These are phyloP conservation scores for Ceratoteleas bidentatus DNA, from an alignment of 1,140 invertebrate species.

Conservation along the genomic window DNA sequence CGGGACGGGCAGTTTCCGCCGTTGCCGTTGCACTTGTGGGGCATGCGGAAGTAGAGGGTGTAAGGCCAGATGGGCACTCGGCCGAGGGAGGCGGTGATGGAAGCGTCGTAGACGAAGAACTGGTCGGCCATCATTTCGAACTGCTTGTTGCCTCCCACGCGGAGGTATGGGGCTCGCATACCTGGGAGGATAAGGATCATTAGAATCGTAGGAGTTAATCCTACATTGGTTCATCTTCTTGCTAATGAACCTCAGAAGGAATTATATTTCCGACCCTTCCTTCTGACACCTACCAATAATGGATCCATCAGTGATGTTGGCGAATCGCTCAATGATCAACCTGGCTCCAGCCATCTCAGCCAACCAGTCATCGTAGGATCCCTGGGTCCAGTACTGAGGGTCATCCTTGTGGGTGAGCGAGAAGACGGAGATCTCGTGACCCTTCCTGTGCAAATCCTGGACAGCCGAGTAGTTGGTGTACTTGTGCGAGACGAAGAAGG, in stretches of 20 bases:
- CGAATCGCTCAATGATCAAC: slow-evolving; percentile 93
- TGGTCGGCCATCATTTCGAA: slow-evolving; percentile 99
- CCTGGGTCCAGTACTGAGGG: slow-evolving; percentile 93
- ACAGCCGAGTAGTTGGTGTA: slow-evolving; percentile 98
- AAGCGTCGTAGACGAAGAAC: slow-evolving; percentile 97
- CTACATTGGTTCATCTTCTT: too few species aligned
- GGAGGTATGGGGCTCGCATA: slow-evolving; percentile 94
- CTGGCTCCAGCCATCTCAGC: slow-evolving; percentile 97
- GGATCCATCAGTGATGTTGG: slow-evolving; percentile 94
- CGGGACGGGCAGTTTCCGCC: slow-evolving; percentile 94
- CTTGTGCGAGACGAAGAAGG: slow-evolving; percentile 98
- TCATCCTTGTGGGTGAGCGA: slow-evolving; percentile 98
- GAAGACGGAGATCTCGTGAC: slow-evolving; percentile 98
- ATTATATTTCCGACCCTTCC: too few species aligned
- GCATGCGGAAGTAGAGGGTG: slow-evolving; percentile 98
- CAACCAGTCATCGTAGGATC: slow-evolving; percentile 96
- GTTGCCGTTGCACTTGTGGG: slow-evolving; percentile 96
- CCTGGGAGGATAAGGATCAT: slow-evolving; percentile 85
- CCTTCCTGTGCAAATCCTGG: slow-evolving; percentile 95
- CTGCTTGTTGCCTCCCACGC: slow-evolving; percentile 97
- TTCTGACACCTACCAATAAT: slow-evolving; percentile 88
- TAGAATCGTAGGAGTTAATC: too few species aligned
- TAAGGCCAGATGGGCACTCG: slow-evolving; percentile 98
- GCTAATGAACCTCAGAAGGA: too few species aligned
- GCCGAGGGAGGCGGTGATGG: slow-evolving; percentile 95